Base-by-base conservation (phyloP, 1,140 invertebrate genomes). In the Pseudoatta argentina region DNA sequence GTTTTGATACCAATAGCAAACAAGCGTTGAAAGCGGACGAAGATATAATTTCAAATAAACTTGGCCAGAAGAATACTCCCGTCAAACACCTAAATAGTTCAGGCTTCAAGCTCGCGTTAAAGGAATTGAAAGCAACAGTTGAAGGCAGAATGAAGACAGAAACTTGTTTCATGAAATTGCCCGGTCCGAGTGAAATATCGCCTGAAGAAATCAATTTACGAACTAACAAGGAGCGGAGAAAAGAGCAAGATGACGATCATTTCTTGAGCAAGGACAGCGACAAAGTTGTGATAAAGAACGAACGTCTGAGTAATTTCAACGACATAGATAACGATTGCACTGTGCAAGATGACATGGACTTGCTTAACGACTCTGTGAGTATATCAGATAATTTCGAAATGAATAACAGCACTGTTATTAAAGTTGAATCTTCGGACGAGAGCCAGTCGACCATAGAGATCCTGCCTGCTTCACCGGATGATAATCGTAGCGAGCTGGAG, bases 381-480 rank as follows among this genome's bases (percentile, higher is more conserved):
- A 7, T 39, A 3, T 57, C 73, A 53, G 24, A 51, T 34, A 66
- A 63, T 63, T 86, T 79, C 21, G 76, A 61, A 3, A 21, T 86
- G n/a, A 71, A 72, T 18, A 90, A 91, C 2, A 90, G 88, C 71
- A 91, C 91, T 7, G 91, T 95, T 7, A 95, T 95, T 51, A 94
- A 95, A 78, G 85, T 95, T 1, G 94, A 95, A 30, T 95, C 94
- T 0, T 95, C 94, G 0, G 94, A 95, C 34, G 94, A 95, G 27
- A 95, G 93, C 88, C 93, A 94, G 86, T 93, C 94, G 1, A 95
- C 94, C 0, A 94, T 94, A 34, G 94, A 95, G 75, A 93, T 95
- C 27, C 30, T 95, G 24, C 94, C 94, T 44, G 94, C 92, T 7
- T 94, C 94, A 0, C 93, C 94, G 27, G 91, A 93, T 27, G 79